phyloP scores from a whole-genome alignment of 2,113 vertebrate genomes.

The Cepphus grylle region DNA sequence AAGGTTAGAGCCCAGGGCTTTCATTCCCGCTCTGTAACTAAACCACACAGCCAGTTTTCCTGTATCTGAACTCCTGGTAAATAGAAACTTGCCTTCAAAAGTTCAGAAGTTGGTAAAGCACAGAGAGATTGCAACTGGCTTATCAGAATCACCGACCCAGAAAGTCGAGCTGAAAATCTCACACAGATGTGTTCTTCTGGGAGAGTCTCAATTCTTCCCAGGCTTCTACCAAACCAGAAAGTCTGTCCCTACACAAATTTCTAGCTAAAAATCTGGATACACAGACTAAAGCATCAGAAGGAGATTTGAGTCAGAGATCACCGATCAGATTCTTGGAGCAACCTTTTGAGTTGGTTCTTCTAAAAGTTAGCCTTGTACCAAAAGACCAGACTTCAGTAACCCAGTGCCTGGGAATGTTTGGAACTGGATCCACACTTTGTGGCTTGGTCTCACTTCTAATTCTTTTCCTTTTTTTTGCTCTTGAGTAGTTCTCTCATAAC shows the following conservation, averaged over 20 bases:
- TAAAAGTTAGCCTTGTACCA: not conserved
- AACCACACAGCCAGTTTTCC: not conserved
- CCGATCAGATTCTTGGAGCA: not conserved
- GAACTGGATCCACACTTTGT: not conserved
- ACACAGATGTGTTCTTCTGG: not conserved
- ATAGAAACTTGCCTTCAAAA: not conserved
- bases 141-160: not conserved
- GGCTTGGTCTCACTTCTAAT: slow-evolving; percentile 23
- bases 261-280: not conserved
- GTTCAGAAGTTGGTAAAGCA: not conserved
- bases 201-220: not conserved
- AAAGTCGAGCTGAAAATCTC: not conserved
- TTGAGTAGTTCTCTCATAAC: not conserved
- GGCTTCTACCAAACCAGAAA: not conserved
- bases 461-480: not conserved
- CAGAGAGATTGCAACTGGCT: not conserved
- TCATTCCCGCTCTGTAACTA: not conserved
- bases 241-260: not conserved
- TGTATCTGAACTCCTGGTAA: not conserved
- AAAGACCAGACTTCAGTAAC: not conserved
- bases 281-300: not conserved
- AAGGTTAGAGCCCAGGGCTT: not conserved
- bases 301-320: not conserved
- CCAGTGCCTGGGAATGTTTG: not conserved
- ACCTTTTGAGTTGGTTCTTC: not conserved